Conservation (phyloP, 2,113 vertebrate genomes). For the Gracilinanus agilis region DNA sequence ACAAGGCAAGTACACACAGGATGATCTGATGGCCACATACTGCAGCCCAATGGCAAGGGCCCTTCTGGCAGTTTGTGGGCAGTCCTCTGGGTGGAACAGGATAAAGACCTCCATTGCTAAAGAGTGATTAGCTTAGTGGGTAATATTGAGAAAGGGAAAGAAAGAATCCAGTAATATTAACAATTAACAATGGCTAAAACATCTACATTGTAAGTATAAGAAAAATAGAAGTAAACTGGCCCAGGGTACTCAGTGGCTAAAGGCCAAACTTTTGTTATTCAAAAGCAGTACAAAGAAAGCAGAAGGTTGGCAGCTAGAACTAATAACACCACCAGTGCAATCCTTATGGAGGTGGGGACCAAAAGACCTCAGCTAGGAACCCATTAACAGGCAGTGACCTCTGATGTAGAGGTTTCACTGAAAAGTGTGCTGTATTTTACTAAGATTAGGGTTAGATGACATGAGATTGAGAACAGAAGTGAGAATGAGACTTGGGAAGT, state of each 20-base stretch:
- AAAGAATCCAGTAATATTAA: not conserved
- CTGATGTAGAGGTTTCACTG: not conserved
- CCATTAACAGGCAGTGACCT: not conserved
- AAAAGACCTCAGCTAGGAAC: not conserved
- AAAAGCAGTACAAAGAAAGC: not conserved
- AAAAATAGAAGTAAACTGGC: not conserved
- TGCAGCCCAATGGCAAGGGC: not conserved
- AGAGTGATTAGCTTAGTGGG: not conserved
- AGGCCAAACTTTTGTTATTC: not conserved
- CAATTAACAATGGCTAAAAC: not conserved
- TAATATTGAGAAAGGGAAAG: not conserved
- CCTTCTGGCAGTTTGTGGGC: not conserved
- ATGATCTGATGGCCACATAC: not conserved
- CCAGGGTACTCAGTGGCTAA: not conserved
- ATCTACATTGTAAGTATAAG: not conserved
- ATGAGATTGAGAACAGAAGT: not conserved
- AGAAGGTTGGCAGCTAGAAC: not conserved
- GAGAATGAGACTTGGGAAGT: not conserved
- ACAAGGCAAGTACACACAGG: not conserved
- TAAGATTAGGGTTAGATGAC: not conserved
- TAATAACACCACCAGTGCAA: not conserved
- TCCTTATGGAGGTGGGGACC: not conserved
- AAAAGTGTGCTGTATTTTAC: not conserved
- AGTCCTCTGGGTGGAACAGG: not conserved
- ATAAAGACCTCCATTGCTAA: not conserved